Evolutionary conservation across 1,140 invertebrate genomes (phyloP), one percentile per base, ranked within the genome.

Genomic region (Cyclina sinensis): DNA sequence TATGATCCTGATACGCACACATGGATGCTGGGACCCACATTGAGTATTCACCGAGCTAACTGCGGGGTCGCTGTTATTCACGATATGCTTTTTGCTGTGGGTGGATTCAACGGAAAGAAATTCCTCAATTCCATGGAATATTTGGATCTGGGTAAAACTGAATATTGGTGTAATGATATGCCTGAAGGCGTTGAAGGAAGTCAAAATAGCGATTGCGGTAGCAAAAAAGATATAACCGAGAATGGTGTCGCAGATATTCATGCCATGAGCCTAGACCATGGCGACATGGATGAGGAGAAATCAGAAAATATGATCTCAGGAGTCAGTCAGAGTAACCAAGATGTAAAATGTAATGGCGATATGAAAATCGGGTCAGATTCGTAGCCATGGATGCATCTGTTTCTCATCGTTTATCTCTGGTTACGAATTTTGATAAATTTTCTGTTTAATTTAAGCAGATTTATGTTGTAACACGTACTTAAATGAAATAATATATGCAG

Each of bases 41-140:
- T 99, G 98, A 97, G 97, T 43, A 98, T 97, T 5, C 96, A 98
- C 48, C 96, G 98, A 90, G 98, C 98, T 92, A 98, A 98, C 76
- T 98, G 99, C 78, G 98, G 98, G 37, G 98, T 99, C 83, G 98
- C 92, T 30, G 90, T 92, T 11, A 96, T 95, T 96, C 89, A 96
- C 96, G 97, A 97, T 0, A 92, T 97, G 14, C 95, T 97, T 24
- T 97, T 97, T 93, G 95, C 95, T 37, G 97, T 99, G 82, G 98
- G 98, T 30, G 98, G 98, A 12, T 99, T 99, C 95, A 98, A 99
- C 83, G 93, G 94, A 27, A 97, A 97, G 85, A 98, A 97, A 86
- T 98, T 98, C 96, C 95, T 98, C 30, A 97, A 97, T 91, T 97
- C 97, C 27, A 97, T 98, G 70, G 98, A 98, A 96, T 98, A 92